Evolutionary conservation across 2,888 invertebrate species (phyloP).

Genomic region (Leptopilina myrica): DNA sequence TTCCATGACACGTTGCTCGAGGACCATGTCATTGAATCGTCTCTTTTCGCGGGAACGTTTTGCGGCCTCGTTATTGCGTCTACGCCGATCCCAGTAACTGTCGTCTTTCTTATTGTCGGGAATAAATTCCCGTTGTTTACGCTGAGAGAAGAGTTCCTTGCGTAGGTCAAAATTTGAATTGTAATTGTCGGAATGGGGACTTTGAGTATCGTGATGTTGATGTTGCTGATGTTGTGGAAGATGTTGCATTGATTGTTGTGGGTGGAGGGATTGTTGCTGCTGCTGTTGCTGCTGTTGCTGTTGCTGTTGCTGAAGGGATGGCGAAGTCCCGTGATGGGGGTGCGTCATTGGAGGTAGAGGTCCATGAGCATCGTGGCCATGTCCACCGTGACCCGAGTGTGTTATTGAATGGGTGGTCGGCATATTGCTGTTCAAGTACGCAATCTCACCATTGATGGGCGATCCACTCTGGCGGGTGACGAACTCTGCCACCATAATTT

Average conservation of each 20-base stretch:
- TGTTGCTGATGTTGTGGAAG: constrained; percentile 61
- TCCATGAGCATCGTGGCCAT: constrained; percentile 65
- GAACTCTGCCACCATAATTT: constrained; percentile 92
- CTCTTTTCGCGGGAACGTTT: constrained; percentile 97
- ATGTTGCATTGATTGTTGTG: constrained; percentile 75
- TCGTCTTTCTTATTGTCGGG: constrained; percentile 98
- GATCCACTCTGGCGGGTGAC: constrained; percentile 86
- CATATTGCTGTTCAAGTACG: constrained; percentile 79
- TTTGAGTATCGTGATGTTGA: constrained; percentile 71
- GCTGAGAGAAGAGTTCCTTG: constrained; percentile 91
- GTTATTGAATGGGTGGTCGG: constrained; percentile 74
- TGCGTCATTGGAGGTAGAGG: constrained; percentile 72
- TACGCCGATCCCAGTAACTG: constrained; percentile 97
- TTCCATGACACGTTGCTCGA: constrained; percentile 95
- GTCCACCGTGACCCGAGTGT: constrained; percentile 69
- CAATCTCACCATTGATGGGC: constrained; percentile 84
- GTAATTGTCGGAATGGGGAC: constrained; percentile 71
- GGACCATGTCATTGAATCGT: constrained; percentile 96
- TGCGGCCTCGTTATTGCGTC: constrained; percentile 98
- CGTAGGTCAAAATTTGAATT: constrained; percentile 77
- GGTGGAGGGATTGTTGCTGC: constrained; percentile 54
- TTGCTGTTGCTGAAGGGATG: constrained; percentile 62
- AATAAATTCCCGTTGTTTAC: constrained; percentile 97
- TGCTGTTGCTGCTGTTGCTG: constrained; percentile 60
- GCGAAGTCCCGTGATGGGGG: constrained; percentile 67